Percentiles rank a stretch among this genome's conserved stretches.
Evolutionary conservation across 2,888 invertebrate genomes (phyloP).

Genomic region (Orchesellides sinensis): DNA sequence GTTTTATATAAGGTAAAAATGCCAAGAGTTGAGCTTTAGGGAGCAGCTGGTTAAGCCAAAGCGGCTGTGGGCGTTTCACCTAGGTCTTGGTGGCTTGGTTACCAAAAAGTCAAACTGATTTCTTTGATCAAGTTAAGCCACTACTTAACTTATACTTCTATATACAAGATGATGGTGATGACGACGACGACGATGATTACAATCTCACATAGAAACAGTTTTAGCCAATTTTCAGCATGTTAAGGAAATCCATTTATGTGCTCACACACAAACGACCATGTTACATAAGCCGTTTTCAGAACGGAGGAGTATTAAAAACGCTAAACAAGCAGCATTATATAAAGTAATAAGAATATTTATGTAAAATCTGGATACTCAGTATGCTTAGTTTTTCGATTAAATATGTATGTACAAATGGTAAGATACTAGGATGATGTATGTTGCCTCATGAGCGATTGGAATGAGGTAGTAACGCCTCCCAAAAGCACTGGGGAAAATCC

Average conservation of each 20-base stretch:
- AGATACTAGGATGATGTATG: slow-evolving; percentile 21
- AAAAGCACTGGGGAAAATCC: slow-evolving; percentile 29
- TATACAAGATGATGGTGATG: neutral
- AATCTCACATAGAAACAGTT: neutral
- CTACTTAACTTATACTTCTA: neutral
- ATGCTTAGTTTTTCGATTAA: slow-evolving; percentile 25
- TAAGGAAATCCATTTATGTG: too few species aligned
- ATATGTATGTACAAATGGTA: slow-evolving; percentile 1
- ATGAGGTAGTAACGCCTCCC: slow-evolving; percentile 30
- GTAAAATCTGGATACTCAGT: neutral
- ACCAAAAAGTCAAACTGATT: slow-evolving; percentile 53
- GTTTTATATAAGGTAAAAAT: slow-evolving; percentile 18
- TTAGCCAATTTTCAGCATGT: neutral
- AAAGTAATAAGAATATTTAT: too few species aligned
- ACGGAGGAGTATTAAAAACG: too few species aligned
- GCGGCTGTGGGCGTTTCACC: slow-evolving; percentile 54
- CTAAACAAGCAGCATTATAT: too few species aligned
- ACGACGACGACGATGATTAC: too few species aligned
- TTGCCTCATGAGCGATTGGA: slow-evolving; percentile 15
- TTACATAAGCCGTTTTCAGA: too few species aligned
- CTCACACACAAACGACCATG: too few species aligned
- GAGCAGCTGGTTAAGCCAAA: neutral
- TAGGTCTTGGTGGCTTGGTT: slow-evolving; percentile 23
- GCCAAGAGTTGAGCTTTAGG: neutral
- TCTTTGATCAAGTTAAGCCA: slow-evolving; percentile 17